Conservation (phyloP, 2,888 invertebrate genomes). For the Andrena camellia region DNA sequence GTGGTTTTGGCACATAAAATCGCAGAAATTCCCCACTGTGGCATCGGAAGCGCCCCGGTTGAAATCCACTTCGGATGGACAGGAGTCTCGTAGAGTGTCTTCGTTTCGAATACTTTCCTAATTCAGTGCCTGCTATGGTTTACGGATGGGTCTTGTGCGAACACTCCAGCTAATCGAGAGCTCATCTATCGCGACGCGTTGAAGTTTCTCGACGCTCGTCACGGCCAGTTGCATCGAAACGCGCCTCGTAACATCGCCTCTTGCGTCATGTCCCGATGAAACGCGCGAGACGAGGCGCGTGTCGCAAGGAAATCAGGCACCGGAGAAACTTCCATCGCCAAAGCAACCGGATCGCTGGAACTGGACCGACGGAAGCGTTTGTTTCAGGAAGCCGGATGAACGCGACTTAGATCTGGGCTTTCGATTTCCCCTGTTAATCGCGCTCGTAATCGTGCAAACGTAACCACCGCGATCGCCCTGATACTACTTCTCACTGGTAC, state of each 20-base stretch:
- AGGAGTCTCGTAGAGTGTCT: not conserved
- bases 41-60: not conserved
- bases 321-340: not conserved
- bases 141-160: not conserved
- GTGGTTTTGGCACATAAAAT: no score
- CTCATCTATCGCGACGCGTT: not conserved
- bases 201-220: slow-evolving; percentile 30
- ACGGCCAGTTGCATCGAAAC: slow-evolving; percentile 16
- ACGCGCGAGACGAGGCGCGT: slow-evolving; percentile 17
- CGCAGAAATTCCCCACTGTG: no score
- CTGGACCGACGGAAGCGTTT: slow-evolving; percentile 7
- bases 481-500: not conserved
- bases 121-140: not conserved
- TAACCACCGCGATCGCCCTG: not conserved
- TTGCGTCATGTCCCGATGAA: slow-evolving; percentile 14
- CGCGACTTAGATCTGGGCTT: not conserved
- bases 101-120: not conserved
- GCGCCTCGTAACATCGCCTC: slow-evolving; percentile 23
- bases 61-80: not conserved
- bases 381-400: not conserved
- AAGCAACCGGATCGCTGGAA: slow-evolving; percentile 8
- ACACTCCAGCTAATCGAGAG: not conserved
- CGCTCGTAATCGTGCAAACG: not conserved
- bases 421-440: slow-evolving; percentile 20
- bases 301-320: slow-evolving; percentile 21